These are phyloP conservation scores for Thamnaconus septentrionalis DNA, from an alignment of 2,113 vertebrate genomes.

Conservation along the genomic window DNA sequence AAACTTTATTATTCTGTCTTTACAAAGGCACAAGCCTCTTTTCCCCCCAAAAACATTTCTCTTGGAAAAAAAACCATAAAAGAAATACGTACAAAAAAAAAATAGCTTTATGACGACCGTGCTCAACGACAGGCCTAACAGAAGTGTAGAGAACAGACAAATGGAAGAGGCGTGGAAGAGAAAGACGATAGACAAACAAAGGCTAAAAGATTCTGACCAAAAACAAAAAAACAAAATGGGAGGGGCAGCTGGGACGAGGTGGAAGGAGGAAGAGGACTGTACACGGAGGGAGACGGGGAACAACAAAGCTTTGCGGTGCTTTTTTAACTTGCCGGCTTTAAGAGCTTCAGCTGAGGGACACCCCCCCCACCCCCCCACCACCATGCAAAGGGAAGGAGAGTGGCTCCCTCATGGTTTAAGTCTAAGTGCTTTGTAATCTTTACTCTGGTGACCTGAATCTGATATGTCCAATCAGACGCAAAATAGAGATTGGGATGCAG, in stretches of 20 bases:
- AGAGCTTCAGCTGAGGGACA: slow-evolving; percentile 66
- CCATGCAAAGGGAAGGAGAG: slow-evolving; percentile 51
- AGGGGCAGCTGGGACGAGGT: slow-evolving; percentile 33
- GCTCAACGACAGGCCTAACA: slow-evolving; percentile 77
- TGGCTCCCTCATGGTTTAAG: slow-evolving; percentile 58
- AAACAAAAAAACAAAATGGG: slow-evolving; percentile 6
- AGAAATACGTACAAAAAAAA: slow-evolving; percentile 5
- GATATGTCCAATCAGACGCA: slow-evolving; percentile 62
- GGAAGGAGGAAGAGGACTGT: slow-evolving; percentile 38
- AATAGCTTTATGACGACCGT: slow-evolving; percentile 90
- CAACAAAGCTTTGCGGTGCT: slow-evolving; percentile 73
- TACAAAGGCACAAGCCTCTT: slow-evolving; percentile 98
- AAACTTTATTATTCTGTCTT: slow-evolving; percentile 99
- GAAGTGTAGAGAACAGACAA: slow-evolving; percentile 43
- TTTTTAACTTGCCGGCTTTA: slow-evolving; percentile 57
- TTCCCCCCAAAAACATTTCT: slow-evolving; percentile 80
- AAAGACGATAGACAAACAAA: slow-evolving; percentile 31
- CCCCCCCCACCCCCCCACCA: slow-evolving; percentile 28
- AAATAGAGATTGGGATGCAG: slow-evolving; percentile 34
- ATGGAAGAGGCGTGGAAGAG: slow-evolving; percentile 17
- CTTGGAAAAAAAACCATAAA: slow-evolving; percentile 69
- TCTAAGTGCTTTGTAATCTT: slow-evolving; percentile 78
- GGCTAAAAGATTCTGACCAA: slow-evolving; percentile 28
- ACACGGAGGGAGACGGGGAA: slow-evolving; percentile 56
- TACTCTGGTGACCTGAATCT: slow-evolving; percentile 38